A percentile compares a stretch with the other conserved stretches of the same genome.
Conservation (phyloP, 1,140 invertebrate genomes). For the Zaprionus kolodkinae region DNA sequence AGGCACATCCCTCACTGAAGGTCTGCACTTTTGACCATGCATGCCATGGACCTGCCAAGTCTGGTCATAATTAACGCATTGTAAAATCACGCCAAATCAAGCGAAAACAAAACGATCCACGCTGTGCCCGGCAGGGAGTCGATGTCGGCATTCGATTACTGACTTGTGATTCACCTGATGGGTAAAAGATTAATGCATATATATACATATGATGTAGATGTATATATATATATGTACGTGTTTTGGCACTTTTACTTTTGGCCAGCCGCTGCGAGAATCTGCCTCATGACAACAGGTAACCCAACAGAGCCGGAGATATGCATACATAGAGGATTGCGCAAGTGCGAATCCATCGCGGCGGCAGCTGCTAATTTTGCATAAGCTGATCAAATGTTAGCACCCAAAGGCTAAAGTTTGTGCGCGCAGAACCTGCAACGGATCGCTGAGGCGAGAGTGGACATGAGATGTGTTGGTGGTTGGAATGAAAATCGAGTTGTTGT, state of each 20-base stretch:
- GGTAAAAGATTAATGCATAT: not conserved
- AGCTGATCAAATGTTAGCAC: slow-evolving; percentile 58
- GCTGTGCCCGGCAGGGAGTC: slow-evolving; percentile 39
- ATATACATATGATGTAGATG: not conserved
- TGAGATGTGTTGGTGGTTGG: slow-evolving; percentile 37
- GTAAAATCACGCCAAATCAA: slow-evolving; percentile 53
- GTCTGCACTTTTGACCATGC: slow-evolving; percentile 42
- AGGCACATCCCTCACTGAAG: slow-evolving; percentile 21
- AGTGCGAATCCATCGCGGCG: slow-evolving; percentile 34
- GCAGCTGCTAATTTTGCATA: slow-evolving; percentile 63
- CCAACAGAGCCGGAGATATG: not conserved
- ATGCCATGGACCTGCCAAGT: slow-evolving; percentile 16
- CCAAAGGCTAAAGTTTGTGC: slow-evolving; percentile 76
- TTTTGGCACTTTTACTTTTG: slow-evolving; percentile 68
- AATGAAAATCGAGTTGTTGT: slow-evolving; percentile 43
- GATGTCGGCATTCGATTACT: slow-evolving; percentile 35
- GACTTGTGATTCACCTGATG: slow-evolving; percentile 41
- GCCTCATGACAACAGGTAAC: slow-evolving; percentile 43
- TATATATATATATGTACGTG: not conserved
- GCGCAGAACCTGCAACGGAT: slow-evolving; percentile 49
- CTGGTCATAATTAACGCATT: slow-evolving; percentile 36
- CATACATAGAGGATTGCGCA: slow-evolving; percentile 48
- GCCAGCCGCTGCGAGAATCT: slow-evolving; percentile 49
- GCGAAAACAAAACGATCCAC: slow-evolving; percentile 28
- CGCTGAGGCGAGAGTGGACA: slow-evolving; percentile 28